Evolutionary conservation across 2,113 vertebrate genomes (phyloP).

Genomic region (Donacobius atricapilla): DNA sequence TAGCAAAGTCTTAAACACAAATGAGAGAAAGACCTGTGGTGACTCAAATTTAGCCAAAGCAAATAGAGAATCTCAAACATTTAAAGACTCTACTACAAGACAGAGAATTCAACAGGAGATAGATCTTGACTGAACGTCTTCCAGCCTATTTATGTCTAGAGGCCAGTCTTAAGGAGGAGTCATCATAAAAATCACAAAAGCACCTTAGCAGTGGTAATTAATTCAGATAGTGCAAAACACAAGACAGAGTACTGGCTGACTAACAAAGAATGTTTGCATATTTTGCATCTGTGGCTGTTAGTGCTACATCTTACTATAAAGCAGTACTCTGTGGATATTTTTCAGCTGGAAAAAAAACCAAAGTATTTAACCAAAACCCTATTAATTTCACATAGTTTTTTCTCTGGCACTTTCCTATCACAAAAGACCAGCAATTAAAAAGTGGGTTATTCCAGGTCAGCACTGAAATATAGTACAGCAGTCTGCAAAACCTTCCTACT

Average conservation of each 20-base stretch:
- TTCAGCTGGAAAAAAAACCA: not conserved
- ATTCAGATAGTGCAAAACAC: not conserved
- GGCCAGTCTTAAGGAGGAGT: not conserved
- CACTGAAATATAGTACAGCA: not conserved
- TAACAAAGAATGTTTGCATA: not conserved
- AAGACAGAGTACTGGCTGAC: not conserved
- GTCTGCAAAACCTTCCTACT: not conserved
- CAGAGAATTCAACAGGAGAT: slow-evolving; percentile 25
- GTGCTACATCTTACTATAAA: not conserved
- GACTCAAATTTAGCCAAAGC: not conserved
- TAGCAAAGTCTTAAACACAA: not conserved
- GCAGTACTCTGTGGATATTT: not conserved
- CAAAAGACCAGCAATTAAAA: not conserved
- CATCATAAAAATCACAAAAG: not conserved
- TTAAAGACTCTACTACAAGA: not conserved
- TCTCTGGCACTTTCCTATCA: not conserved
- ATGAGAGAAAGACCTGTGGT: not conserved
- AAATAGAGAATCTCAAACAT: not conserved
- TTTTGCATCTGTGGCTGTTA: not conserved
- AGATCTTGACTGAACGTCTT: slow-evolving; percentile 43
- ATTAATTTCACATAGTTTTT: not conserved
- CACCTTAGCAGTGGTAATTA: not conserved
- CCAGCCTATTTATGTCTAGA: slow-evolving; percentile 23
- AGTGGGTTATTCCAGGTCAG: not conserved
- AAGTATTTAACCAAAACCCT: not conserved